phyloP scores from a whole-genome alignment of 2,797 vertebrate species.

The Thunnus albacares region DNA sequence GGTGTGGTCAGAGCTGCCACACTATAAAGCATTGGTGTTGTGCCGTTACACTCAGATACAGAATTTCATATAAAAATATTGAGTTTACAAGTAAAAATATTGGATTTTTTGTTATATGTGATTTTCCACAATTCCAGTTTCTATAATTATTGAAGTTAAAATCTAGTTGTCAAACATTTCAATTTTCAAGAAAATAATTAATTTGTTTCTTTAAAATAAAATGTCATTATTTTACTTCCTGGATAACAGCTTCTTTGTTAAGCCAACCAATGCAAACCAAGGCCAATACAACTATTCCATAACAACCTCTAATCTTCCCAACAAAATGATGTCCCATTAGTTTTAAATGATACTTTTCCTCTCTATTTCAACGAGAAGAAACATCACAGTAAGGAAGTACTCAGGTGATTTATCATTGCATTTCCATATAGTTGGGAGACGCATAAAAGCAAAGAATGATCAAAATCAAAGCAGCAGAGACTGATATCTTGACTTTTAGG shows the following conservation, averaged over 20 bases:
- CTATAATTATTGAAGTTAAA: neutral
- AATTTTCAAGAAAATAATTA: neutral
- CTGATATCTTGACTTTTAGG: no score
- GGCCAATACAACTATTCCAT: neutral
- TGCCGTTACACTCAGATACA: neutral
- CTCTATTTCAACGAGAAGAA: no score
- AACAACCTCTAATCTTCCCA: neutral
- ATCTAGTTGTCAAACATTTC: neutral
- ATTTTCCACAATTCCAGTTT: neutral
- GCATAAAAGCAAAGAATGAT: no score
- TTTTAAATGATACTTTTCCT: neutral
- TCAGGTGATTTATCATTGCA: no score
- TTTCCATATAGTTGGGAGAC: no score
- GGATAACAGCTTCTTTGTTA: neutral
- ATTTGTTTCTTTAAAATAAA: neutral
- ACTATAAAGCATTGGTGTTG: neutral
- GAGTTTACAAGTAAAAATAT: neutral
- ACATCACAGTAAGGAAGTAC: no score
- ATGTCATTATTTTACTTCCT: neutral
- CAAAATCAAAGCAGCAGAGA: no score
- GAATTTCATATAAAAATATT: neutral
- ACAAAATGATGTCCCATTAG: neutral
- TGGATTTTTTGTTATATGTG: neutral
- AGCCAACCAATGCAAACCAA: neutral
- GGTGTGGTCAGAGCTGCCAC: slow-evolving; percentile 25